phyloP scores from a whole-genome alignment of 2,888 invertebrate species.

The Erpobdella octoculata region DNA sequence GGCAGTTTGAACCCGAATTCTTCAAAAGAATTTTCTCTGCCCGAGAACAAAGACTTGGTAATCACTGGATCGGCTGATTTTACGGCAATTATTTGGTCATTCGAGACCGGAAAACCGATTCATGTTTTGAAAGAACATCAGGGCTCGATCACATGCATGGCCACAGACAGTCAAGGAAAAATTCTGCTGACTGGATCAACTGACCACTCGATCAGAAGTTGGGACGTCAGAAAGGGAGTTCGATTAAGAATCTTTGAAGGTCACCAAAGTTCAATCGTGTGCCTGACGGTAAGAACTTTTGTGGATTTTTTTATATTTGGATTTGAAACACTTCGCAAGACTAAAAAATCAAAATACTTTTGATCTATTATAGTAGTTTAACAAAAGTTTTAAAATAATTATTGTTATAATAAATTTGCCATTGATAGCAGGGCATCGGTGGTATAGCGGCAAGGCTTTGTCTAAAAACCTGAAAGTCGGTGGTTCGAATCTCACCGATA shows the following conservation, averaged over 20 bases:
- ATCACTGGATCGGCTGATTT: slow-evolving; percentile 52
- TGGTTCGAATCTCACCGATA: no score
- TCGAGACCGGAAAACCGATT: slow-evolving; percentile 50
- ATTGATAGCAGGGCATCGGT: no score
- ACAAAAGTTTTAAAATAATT: no score
- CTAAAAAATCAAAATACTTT: no score
- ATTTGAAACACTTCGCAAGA: no score
- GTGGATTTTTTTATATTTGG: no score
- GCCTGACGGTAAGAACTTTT: slow-evolving; percentile 51
- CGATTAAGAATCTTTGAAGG: slow-evolving; percentile 51
- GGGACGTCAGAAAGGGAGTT: slow-evolving; percentile 53
- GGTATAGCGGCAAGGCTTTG: no score
- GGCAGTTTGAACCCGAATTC: not conserved
- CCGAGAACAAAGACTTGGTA: slow-evolving; percentile 44
- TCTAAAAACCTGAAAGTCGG: no score
- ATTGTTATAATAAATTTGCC: no score
- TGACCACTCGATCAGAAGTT: slow-evolving; percentile 53
- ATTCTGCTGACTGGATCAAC: slow-evolving; percentile 54
- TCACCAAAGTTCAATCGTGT: slow-evolving; percentile 53
- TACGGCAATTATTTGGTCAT: slow-evolving; percentile 51
- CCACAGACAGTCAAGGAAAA: slow-evolving; percentile 49
- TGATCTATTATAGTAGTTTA: no score
- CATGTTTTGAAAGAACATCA: slow-evolving; percentile 52
- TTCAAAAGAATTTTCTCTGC: not conserved
- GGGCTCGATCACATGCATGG: slow-evolving; percentile 54